Evolutionary conservation across 1,140 invertebrate genomes (phyloP), one percentile per base, ranked within the genome.

Genomic region (Leptinotarsa texana): DNA sequence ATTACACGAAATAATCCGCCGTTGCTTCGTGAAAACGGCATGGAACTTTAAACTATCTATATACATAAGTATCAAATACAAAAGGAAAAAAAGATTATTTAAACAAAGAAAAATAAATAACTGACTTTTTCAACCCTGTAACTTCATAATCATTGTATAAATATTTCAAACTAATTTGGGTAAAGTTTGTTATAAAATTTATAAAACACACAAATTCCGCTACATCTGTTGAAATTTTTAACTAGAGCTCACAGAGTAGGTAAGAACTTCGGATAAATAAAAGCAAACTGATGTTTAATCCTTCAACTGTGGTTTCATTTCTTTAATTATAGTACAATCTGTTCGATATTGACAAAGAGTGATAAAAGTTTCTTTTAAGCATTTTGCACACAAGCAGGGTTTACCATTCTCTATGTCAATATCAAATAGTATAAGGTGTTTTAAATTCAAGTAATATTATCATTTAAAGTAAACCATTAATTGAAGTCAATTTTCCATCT

Each of bases 181-280:
- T 73, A 79, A 74, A 79, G 63, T 69, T 73, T 73, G 75, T 73
- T 81, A 80, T 80, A 79, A 80, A 80, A 78, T 78, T 81, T 80
- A 77, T 81, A 81, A 80, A 82, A 76, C 76, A 81, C 79, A 76
- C 79, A 78, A 80, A 78, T 76, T 79, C 77, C 69, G 74, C 79
- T 82, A 80, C 69, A 67, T 77, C 75, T 79, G 80, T 66, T 69
- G 74, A 71, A 78, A 78, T 77, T 78, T 76, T 75, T 76, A 69
- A 74, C 74, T 73, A 73, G 33, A 57, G n/a, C 15, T 57, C n/a
- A 57, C 51, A 15, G 51, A 57, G 51, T 57, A 18, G 51, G 51
- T 57, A 57, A 42, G 33, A 42, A 42, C 33, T 42, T 42, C 33
- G 33, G 33, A 42, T 42, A 42, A 42, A 42, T 42, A 42, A 42